phyloP scores from a whole-genome alignment of 2,888 invertebrate species.

The Cephalotes varians region DNA sequence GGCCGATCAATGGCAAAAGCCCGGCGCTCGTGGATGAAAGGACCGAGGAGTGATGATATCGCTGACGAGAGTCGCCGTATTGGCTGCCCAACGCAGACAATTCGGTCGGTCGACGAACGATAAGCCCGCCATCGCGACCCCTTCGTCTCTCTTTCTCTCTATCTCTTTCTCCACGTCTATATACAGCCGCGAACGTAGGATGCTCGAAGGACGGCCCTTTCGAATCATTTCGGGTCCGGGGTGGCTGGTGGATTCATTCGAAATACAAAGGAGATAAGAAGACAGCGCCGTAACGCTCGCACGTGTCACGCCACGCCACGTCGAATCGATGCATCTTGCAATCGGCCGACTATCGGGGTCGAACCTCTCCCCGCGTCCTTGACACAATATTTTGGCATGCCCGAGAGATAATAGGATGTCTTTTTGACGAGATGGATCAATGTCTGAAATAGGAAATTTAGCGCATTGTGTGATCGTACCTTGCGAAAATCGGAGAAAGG shows the following conservation, averaged over 20 bases:
- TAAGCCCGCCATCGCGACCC: conserved; percentile 80
- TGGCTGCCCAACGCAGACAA: conserved; percentile 83
- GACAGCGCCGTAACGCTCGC: conserved; percentile 8
- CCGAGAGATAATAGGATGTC: conserved; percentile 36
- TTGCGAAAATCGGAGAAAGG: not conserved
- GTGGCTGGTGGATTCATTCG: not conserved
- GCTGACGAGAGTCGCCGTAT: conserved; percentile 84
- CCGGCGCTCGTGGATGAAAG: conserved; percentile 51
- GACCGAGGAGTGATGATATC: conserved; percentile 82
- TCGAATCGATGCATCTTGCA: conserved; percentile 36
- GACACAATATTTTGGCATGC: conserved; percentile 82
- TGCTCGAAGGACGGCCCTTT: not conserved
- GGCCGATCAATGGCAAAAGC: conserved; percentile 17
- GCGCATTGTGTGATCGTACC: no score
- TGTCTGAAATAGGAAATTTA: conserved; percentile 54
- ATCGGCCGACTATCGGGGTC: conserved; percentile 13
- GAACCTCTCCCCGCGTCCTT: conserved; percentile 71
- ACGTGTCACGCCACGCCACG: not conserved
- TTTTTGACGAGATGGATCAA: conserved; percentile 48
- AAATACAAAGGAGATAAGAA: conserved; percentile 25
- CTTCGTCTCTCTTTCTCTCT: not conserved
- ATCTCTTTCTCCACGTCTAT: conserved; percentile 64
- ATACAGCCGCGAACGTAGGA: conserved; percentile 66
- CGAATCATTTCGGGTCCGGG: no score
- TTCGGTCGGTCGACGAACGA: conserved; percentile 78